phyloP scores from a whole-genome alignment of 64 coral and sea anemone species.

The Montipora cactus region DNA sequence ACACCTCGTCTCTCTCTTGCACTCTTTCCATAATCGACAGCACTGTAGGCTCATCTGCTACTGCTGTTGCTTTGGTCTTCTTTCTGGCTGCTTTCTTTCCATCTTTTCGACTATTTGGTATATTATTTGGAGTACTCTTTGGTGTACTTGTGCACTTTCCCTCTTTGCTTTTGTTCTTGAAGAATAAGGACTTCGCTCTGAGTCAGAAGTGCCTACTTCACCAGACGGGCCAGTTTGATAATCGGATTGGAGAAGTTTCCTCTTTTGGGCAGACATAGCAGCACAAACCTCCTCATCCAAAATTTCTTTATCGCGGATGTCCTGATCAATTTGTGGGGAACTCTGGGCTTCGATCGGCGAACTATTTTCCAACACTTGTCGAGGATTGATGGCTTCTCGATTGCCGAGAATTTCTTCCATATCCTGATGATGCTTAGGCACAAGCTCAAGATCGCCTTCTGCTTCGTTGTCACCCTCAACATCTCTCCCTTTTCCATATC shows the following conservation, averaged over 20 bases:
- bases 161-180: conserved; percentile 9
- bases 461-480: neutral
- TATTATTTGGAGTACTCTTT: too few species aligned
- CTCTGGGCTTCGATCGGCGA: neutral
- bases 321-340: neutral
- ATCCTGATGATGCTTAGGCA: neutral
- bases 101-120: neutral
- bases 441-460: neutral
- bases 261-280: conserved; percentile 6
- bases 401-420: neutral
- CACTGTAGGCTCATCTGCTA: too few species aligned
- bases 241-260: conserved; percentile 9
- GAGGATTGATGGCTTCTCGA: neutral
- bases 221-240: neutral
- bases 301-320: conserved; percentile 26
- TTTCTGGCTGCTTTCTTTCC: conserved; percentile 15
- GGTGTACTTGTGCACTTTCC: neutral
- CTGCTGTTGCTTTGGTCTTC: neutral
- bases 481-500: neutral
- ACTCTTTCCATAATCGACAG: too few species aligned
- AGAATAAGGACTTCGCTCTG: neutral
- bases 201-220: conserved; percentile 17
- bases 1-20: too few species aligned
- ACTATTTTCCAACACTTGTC: neutral
- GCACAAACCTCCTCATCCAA: neutral